Evolutionary conservation across 2,888 invertebrate genomes (phyloP).

Genomic region (Myopa tessellatipennis): DNA sequence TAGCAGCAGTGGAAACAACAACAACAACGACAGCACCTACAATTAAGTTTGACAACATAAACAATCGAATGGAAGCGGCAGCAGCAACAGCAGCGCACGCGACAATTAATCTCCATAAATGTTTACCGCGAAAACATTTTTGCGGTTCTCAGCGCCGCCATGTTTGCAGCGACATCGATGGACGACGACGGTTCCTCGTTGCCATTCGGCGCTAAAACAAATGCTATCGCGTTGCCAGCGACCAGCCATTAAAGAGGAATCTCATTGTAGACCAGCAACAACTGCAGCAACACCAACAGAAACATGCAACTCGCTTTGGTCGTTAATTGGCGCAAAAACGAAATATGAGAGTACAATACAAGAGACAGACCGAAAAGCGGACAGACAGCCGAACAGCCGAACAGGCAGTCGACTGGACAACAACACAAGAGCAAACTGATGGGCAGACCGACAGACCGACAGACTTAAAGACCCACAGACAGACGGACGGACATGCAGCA

Average conservation of each 20-base stretch:
- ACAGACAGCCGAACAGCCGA: background rate
- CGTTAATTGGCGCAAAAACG: conserved; percentile 34
- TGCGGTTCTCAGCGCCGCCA: conserved; percentile 47
- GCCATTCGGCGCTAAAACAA: conserved; percentile 35
- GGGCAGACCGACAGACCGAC: background rate
- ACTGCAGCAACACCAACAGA: conserved; percentile 32
- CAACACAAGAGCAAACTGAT: background rate
- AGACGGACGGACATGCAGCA: background rate
- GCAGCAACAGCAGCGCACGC: conserved; percentile 32
- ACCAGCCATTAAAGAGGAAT: conserved; percentile 18
- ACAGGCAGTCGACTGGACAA: background rate
- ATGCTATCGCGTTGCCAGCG: conserved; percentile 34
- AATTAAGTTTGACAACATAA: conserved; percentile 20
- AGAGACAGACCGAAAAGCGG: background rate
- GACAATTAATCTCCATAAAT: conserved; percentile 53
- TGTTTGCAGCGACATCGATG: conserved; percentile 26
- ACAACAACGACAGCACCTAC: conserved; percentile 9
- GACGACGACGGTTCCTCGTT: background rate
- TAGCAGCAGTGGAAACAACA: conserved; percentile 5
- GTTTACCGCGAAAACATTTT: conserved; percentile 52
- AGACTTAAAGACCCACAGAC: background rate
- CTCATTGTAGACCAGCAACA: conserved; percentile 25
- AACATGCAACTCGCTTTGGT: conserved; percentile 24
- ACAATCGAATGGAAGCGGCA: conserved; percentile 17
- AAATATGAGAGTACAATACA: background rate